Base-by-base conservation (phyloP, 2,113 vertebrate species). In the Leptocoma aspasia region DNA sequence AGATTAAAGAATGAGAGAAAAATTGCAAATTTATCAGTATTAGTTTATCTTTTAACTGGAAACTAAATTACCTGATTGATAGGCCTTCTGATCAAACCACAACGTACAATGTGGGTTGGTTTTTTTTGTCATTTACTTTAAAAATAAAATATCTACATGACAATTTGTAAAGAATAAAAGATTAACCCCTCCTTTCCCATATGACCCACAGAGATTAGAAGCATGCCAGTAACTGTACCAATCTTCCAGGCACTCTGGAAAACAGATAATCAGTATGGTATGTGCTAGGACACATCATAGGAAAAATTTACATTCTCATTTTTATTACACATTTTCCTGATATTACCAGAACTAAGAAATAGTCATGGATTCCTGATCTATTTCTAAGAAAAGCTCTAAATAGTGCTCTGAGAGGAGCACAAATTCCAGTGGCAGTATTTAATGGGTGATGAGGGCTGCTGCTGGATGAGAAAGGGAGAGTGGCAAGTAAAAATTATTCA, bases 41-140 rank as follows among this genome's bases (percentile, higher is more conserved):
- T 94, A 94, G 61, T 95, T 97, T 97, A 93, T 96, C 68, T 95
- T 94, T 81, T 91, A 94, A 88, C 71, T 96, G 57, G 47, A 87
- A 94, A 71, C 35, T 66, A 87, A 91, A 87, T 96, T 95, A 85
- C 57, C 70, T 92, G 68, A 91, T 94, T 95, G 88, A 96, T 91
- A 95, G 41, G 78, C 39, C 82, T 82, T 56, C 57, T 89, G 90
- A 86, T 94, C 88, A 96, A 86, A 82, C 41, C 59, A 72, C 7
- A 54, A 20, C 87, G 75, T 70, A 71, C 14, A 69, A 19, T 15
- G 15, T 37, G 31, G 30, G 5, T 5, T 1, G 39, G 39, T 9
- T 6, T 17, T 92, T 59, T 53, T 76, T 27, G 59, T 71, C 13
- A 72, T 87, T 92, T 91, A 68, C 39, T 69, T 78, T 92, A 49